phyloP scores from a whole-genome alignment of 2,888 invertebrate species.

The Nomada fabriciana region DNA sequence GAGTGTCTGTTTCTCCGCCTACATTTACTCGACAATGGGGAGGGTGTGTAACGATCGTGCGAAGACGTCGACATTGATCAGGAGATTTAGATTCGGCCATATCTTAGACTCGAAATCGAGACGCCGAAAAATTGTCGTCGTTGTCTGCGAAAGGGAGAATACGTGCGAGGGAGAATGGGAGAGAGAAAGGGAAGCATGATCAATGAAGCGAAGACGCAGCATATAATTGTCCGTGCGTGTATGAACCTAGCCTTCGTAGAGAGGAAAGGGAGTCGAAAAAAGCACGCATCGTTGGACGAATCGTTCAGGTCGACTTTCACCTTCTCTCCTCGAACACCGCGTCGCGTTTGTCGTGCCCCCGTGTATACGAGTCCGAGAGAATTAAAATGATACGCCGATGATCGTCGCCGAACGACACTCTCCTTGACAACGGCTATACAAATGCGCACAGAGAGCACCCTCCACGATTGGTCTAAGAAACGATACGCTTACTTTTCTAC shows the following conservation, averaged over 20 bases:
- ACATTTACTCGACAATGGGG: neutral
- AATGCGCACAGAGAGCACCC: constrained; percentile 24
- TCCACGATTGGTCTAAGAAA: constrained; percentile 19
- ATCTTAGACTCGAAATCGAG: constrained; percentile 4
- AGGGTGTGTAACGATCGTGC: constrained; percentile 22
- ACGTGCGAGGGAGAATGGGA: neutral
- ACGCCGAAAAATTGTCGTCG: constrained; percentile 1
- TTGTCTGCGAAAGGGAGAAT: neutral
- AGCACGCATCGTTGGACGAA: constrained; percentile 11
- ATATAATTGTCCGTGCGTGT: constrained; percentile 10
- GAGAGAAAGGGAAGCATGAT: constrained; percentile 21
- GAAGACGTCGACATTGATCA: neutral
- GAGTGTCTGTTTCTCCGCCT: constrained; percentile 23
- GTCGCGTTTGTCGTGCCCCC: neutral
- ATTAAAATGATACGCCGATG: constrained; percentile 22
- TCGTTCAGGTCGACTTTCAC: constrained; percentile 48
- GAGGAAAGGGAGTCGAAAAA: constrained; percentile 41
- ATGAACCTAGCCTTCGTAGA: constrained; percentile 31
- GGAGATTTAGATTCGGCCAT: constrained; percentile 9
- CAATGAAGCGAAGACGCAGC: neutral
- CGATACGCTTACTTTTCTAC: constrained; percentile 58
- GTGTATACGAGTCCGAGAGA: constrained; percentile 55
- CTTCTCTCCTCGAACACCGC: constrained; percentile 43
- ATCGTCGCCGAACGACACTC: neutral
- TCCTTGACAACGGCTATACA: neutral